phyloP scores from a whole-genome alignment of 2,113 vertebrate genomes.

The Hystrix cristata region DNA sequence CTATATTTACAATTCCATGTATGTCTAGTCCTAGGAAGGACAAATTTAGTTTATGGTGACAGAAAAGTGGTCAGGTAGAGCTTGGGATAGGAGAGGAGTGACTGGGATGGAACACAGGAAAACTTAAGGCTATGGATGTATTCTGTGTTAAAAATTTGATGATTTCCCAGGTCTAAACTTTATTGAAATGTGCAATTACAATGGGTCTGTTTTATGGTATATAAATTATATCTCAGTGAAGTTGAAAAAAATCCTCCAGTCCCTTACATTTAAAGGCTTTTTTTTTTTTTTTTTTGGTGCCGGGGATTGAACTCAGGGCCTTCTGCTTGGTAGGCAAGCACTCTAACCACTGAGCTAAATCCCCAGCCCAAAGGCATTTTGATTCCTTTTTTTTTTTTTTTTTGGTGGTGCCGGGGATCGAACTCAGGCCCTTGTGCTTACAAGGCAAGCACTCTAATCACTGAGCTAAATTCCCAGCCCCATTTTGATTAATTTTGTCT shows the following conservation, averaged over 20 bases:
- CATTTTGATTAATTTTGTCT: slow-evolving; percentile 1
- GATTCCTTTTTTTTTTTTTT: no score
- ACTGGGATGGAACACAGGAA: neutral
- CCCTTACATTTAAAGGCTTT: neutral
- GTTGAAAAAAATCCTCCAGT: neutral
- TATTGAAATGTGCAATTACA: neutral
- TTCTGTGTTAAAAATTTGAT: neutral
- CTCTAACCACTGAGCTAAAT: no score
- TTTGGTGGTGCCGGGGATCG: no score
- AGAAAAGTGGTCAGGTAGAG: neutral
- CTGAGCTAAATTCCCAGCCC: no score
- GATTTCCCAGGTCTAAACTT: neutral
- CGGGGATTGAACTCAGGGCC: no score
- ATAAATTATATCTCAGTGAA: neutral
- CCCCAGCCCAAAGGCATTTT: no score
- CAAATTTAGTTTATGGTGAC: neutral
- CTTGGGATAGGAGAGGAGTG: neutral
- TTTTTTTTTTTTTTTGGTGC: no score
- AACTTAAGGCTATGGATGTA: neutral
- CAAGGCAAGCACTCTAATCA: no score
- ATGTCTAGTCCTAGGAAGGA: neutral
- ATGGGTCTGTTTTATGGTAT: neutral
- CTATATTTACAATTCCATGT: neutral
- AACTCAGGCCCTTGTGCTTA: no score
- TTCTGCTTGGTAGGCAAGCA: no score